These are phyloP conservation scores for Entomyzon cyanotis DNA, from an alignment of 2,113 vertebrate genomes.

Conservation along the genomic window DNA sequence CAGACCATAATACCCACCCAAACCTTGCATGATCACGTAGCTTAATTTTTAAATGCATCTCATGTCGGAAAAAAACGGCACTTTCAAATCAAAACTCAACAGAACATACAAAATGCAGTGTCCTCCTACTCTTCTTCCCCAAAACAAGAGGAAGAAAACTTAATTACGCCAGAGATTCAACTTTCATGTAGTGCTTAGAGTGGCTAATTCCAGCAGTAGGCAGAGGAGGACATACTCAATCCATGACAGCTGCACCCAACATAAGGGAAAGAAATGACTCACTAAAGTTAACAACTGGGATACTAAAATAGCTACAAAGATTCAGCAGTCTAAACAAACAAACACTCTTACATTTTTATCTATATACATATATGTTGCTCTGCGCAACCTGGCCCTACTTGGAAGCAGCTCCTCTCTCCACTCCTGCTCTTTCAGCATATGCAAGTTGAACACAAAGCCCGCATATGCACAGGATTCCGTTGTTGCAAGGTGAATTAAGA, in stretches of 20 bases:
- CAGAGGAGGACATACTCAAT: background rate
- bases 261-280: background rate
- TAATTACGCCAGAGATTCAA: conserved; percentile 24
- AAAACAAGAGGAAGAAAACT: conserved; percentile 15
- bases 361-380: background rate
- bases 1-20: background rate
- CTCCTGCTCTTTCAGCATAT: background rate
- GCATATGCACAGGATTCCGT: background rate
- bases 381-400: background rate
- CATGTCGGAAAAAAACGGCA: background rate
- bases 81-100: background rate
- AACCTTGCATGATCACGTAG: background rate
- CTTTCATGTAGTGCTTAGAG: background rate
- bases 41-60: background rate
- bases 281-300: background rate
- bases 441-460: background rate
- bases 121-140: conserved; percentile 25
- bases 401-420: background rate
- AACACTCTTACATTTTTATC: no score
- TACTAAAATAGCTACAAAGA: background rate
- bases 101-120: background rate
- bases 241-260: background rate
- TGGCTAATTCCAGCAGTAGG: conserved; percentile 5
- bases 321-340: background rate
- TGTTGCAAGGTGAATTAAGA: background rate